Percentiles rank a stretch among this genome's conserved stretches.
Conservation (phyloP, 2,888 invertebrate genomes). For the Luperina nickerlii region DNA sequence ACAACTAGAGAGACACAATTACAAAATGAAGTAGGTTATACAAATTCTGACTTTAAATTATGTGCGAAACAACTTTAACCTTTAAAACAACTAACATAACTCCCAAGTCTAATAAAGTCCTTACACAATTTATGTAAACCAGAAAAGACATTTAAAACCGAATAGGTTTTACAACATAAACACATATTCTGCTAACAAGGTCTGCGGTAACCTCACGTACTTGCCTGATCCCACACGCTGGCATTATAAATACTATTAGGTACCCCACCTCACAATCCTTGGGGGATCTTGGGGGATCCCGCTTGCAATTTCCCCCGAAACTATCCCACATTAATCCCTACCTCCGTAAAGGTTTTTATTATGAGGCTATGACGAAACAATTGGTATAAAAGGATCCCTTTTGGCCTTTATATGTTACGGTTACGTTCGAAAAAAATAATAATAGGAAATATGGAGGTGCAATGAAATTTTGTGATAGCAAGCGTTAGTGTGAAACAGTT, state of each 20-base stretch:
- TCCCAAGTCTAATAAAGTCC: conserved; percentile 51
- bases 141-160: conserved; percentile 58
- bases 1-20: not conserved
- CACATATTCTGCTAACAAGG: conserved; percentile 68
- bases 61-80: conserved; percentile 1
- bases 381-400: conserved; percentile 75
- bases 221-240: conserved; percentile 78
- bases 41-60: not conserved
- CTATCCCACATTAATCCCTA: conserved; percentile 85
- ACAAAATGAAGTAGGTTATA: not conserved
- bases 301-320: conserved; percentile 76
- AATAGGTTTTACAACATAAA: conserved; percentile 64
- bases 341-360: conserved; percentile 79
- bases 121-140: conserved; percentile 41
- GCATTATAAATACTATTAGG: conserved; percentile 86
- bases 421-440: conserved; percentile 63
- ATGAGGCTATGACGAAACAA: conserved; percentile 80
- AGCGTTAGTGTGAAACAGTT: conserved; percentile 59
- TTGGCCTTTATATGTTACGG: conserved; percentile 61
- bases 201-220: conserved; percentile 71
- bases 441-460: conserved; percentile 62
- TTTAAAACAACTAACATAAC: conserved; percentile 16
- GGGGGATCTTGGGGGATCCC: conserved; percentile 67
- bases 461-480: conserved; percentile 66
- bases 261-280: conserved; percentile 70